These are phyloP conservation scores for Dasyurus viverrinus DNA, from an alignment of 2,113 vertebrate species.

Conservation along the genomic window DNA sequence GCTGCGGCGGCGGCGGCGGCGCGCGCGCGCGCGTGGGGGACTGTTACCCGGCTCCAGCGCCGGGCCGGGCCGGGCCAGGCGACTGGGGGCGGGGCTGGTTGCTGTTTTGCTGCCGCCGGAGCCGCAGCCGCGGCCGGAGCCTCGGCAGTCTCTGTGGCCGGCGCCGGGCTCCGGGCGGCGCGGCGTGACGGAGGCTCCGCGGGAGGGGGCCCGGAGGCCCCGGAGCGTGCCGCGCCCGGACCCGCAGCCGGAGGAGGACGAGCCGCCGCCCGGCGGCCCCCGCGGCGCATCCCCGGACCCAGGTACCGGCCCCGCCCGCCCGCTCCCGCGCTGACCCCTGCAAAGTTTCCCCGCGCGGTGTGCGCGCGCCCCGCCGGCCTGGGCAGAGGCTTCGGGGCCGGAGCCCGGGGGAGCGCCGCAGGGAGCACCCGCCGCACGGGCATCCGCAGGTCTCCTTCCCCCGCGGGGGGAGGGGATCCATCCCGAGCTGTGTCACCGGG, in stretches of 20 bases:
- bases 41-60: conserved; percentile 25
- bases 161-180: conserved; percentile 61
- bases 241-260: conserved; percentile 28
- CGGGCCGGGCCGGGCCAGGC: background rate
- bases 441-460: background rate
- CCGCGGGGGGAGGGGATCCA: background rate
- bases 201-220: conserved; percentile 51
- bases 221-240: conserved; percentile 64
- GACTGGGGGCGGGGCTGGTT: conserved; percentile 50
- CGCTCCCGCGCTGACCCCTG: background rate
- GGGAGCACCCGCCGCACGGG: background rate
- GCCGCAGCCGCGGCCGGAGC: background rate
- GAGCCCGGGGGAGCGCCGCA: conserved; percentile 18
- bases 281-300: conserved; percentile 51
- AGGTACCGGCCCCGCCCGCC: background rate
- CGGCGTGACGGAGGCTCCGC: conserved; percentile 66
- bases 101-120: conserved; percentile 52
- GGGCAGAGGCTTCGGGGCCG: conserved; percentile 17
- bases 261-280: conserved; percentile 53
- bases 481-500: background rate
- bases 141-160: conserved; percentile 20
- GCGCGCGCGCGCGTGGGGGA: background rate
- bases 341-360: background rate
- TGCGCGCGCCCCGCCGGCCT: background rate
- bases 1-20: conserved; percentile 9